phyloP scores from a whole-genome alignment of 2,797 vertebrate genomes.

The Sebastes itinus region DNA sequence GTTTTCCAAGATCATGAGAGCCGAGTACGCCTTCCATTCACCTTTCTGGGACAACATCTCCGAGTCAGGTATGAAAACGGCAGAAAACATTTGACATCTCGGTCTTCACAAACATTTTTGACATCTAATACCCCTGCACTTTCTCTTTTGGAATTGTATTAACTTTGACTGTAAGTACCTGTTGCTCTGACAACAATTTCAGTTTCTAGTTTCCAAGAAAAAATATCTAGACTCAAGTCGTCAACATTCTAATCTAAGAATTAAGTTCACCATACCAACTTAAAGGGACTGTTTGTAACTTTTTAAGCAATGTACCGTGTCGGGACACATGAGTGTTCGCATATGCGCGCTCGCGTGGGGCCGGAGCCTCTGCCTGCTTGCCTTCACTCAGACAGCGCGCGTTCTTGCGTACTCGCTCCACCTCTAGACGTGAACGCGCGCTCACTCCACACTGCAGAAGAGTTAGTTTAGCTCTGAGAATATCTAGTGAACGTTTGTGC shows the following conservation, averaged over 20 bases:
- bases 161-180: background rate
- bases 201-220: background rate
- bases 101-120: background rate
- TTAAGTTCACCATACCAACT: background rate
- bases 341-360: too few species aligned
- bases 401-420: too few species aligned
- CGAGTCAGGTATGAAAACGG: conserved; percentile 85
- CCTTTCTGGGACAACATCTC: conserved; percentile 97
- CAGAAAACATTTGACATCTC: background rate
- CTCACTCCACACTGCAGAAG: too few species aligned
- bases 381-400: too few species aligned
- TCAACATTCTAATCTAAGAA: background rate
- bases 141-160: background rate
- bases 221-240: too few species aligned
- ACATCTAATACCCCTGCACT: background rate
- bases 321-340: too few species aligned
- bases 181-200: background rate
- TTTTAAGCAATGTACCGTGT: too few species aligned
- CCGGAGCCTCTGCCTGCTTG: too few species aligned
- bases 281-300: too few species aligned
- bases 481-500: too few species aligned
- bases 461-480: too few species aligned
- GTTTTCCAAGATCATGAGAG: conserved; percentile 94
- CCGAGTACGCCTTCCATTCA: conserved; percentile 92
- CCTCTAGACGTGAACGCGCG: too few species aligned